These are phyloP conservation scores for Crocallis elinguaria DNA, from an alignment of 2,888 invertebrate species.

Conservation along the genomic window DNA sequence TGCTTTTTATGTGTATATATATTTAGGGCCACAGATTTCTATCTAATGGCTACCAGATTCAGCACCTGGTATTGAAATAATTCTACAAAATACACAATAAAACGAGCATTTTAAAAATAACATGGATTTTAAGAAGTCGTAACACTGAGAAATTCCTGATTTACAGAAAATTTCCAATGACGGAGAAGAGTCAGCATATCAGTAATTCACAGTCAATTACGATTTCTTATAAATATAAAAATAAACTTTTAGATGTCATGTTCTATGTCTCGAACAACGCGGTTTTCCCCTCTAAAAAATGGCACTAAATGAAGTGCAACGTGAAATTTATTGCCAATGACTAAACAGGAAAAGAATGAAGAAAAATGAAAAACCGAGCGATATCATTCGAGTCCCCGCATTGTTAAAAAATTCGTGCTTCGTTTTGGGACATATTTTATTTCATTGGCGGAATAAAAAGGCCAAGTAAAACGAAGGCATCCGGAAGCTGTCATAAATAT, in stretches of 20 bases:
- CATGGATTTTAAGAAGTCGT: too few relatives aligned
- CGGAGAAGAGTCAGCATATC: too few relatives aligned
- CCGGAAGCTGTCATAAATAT: constrained; percentile 34
- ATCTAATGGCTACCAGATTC: too few relatives aligned
- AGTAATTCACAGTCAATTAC: too few relatives aligned
- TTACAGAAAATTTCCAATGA: too few relatives aligned
- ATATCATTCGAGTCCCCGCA: not conserved
- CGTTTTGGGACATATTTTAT: constrained; percentile 5
- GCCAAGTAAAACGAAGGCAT: constrained; percentile 25
- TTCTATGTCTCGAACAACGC: constrained; percentile 18
- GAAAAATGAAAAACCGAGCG: constrained; percentile 11
- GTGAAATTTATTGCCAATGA: constrained; percentile 27
- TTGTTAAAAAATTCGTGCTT: constrained; percentile 14
- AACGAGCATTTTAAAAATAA: too few relatives aligned
- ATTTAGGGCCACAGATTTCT: too few relatives aligned
- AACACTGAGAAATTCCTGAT: too few relatives aligned
- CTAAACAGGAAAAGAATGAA: constrained; percentile 24
- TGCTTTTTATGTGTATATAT: too few relatives aligned
- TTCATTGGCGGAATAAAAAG: constrained; percentile 15
- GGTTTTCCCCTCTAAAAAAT: constrained; percentile 28
- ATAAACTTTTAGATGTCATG: not conserved
- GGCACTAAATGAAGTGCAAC: constrained; percentile 20
- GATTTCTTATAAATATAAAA: not conserved
- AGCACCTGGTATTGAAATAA: too few relatives aligned
- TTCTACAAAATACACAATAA: too few relatives aligned